Evolutionary conservation across 2,113 vertebrate species (phyloP).

Genomic region (Brachypodius melanocephalos): DNA sequence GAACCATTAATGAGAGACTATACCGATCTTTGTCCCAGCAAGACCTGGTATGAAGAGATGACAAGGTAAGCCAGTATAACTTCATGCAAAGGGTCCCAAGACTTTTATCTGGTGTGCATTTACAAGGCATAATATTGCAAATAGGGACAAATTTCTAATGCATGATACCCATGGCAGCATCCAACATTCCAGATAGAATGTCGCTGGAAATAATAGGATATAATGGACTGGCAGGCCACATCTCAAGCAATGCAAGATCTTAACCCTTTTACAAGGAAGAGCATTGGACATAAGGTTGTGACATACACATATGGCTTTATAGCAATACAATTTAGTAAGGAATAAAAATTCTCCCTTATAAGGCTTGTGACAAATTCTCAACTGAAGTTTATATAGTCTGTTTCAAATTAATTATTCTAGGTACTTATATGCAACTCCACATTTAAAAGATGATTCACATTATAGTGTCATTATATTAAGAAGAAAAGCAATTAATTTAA

Average conservation of each 20-base stretch:
- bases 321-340: neutral
- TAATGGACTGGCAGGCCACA: neutral
- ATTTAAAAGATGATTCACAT: neutral
- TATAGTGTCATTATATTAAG: neutral
- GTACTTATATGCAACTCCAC: neutral
- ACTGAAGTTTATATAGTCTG: neutral
- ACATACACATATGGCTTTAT: neutral
- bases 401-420: neutral
- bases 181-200: neutral
- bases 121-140: neutral
- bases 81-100: rapidly evolving
- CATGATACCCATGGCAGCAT: neutral
- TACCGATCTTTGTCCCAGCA: neutral
- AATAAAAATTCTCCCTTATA: neutral
- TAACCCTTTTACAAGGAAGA: neutral
- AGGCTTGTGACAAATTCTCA: neutral
- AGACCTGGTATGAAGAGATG: neutral
- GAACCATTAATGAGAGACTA: neutral
- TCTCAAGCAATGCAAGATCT: neutral
- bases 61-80: neutral
- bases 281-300: neutral
- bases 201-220: neutral
- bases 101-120: neutral
- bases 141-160: neutral
- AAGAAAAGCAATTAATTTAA: neutral